Evolutionary conservation across 1,140 invertebrate species (phyloP).

Genomic region (Pseudomyrmex pallidus): DNA sequence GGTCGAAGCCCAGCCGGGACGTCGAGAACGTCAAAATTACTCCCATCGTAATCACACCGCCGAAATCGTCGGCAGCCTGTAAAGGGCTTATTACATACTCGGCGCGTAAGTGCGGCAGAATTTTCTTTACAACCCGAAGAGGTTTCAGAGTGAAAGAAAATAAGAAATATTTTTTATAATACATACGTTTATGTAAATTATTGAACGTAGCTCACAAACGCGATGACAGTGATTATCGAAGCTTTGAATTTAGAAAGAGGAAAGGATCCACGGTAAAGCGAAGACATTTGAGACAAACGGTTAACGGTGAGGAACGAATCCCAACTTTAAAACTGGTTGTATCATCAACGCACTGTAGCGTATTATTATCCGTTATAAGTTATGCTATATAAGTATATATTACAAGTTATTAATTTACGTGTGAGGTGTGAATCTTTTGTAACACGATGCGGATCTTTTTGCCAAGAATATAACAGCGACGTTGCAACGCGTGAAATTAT

Average conservation of each 20-base stretch:
- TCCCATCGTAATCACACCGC: constrained; percentile 71
- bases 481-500: constrained; percentile 33
- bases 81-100: constrained; percentile 74
- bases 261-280: constrained; percentile 29
- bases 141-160: constrained; percentile 10
- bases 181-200: not conserved
- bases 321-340: not conserved
- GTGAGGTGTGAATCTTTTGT: no score
- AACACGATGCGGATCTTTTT: not conserved
- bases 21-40: constrained; percentile 75
- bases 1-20: constrained; percentile 83
- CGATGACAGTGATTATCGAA: constrained; percentile 2
- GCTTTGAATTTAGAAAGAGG: constrained; percentile 36
- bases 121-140: not conserved
- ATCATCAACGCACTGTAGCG: not conserved
- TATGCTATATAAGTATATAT: not conserved
- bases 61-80: constrained; percentile 70
- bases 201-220: not conserved
- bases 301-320: constrained; percentile 18
- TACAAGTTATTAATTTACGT: not conserved
- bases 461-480: constrained; percentile 21
- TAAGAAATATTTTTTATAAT: constrained; percentile 26
- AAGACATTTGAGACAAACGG: constrained; percentile 23
- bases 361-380: not conserved
- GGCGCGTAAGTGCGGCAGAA: constrained; percentile 62